Conservation (phyloP, 2,888 invertebrate genomes). For the Agrypnus murinus region DNA sequence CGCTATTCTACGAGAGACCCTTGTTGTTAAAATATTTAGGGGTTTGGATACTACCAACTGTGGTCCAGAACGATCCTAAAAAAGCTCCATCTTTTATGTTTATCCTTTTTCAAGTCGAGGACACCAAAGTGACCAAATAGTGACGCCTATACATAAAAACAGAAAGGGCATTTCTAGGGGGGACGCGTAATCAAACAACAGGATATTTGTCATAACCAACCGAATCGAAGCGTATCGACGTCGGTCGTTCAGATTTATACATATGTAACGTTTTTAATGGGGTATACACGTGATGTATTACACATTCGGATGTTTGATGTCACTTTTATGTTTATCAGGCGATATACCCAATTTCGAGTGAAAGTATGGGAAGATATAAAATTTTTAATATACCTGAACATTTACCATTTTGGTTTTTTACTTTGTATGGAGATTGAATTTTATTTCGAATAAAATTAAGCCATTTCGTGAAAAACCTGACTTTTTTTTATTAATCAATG, state of each 20-base stretch:
- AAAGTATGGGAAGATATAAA: slow-evolving; percentile 15
- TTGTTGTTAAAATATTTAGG: slow-evolving; percentile 60
- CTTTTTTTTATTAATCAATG: too few species aligned
- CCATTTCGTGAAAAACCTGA: too few species aligned
- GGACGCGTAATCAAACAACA: slow-evolving; percentile 56
- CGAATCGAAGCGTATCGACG: slow-evolving; percentile 56
- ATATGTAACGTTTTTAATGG: slow-evolving; percentile 37
- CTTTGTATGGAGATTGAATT: not conserved
- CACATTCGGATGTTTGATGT: slow-evolving; percentile 29
- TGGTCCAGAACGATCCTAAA: slow-evolving; percentile 49
- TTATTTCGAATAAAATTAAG: too few species aligned
- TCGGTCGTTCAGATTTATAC: slow-evolving; percentile 59
- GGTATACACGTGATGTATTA: slow-evolving; percentile 23
- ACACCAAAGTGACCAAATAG: slow-evolving; percentile 41
- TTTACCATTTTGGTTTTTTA: not conserved
- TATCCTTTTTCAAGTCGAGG: slow-evolving; percentile 47
- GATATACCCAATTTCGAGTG: slow-evolving; percentile 17
- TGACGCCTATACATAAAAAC: slow-evolving; percentile 41
- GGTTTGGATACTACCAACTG: slow-evolving; percentile 49
- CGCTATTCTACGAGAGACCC: slow-evolving; percentile 47
- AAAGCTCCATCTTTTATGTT: slow-evolving; percentile 46
- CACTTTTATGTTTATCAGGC: slow-evolving; percentile 32
- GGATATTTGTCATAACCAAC: slow-evolving; percentile 60
- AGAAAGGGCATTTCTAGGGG: slow-evolving; percentile 49
- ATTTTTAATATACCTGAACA: slow-evolving; percentile 3